Evolutionary conservation across 2,888 invertebrate species (phyloP), one percentile per base, ranked within the genome.

Genomic region (Tenthredo livida): DNA sequence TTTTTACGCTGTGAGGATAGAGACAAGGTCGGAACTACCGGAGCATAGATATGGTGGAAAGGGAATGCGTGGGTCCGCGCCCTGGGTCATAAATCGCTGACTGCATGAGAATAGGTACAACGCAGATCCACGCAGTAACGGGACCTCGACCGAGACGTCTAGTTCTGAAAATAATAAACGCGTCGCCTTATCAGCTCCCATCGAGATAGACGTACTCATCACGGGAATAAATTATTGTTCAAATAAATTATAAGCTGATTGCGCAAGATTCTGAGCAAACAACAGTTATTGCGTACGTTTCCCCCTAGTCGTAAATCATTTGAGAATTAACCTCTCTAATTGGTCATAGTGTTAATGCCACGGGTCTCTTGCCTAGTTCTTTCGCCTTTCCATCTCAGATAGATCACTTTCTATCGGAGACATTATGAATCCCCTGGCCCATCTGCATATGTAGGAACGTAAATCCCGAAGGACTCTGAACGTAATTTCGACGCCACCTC

Each of bases 291-390:
- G 29, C 67, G 50, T n/a, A 67, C 83, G 67, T 80, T 85, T 84
- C 85, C 84, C 72, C 84, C 78, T 58, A 87, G 86, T 86, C 89
- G 88, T 92, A 91, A 92, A 92, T 92, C 92, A 92, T 86, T 88
- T 85, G 86, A 86, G 89, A 90, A 90, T 89, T 90, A 90, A 91
- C 89, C 90, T 88, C 87, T 87, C 88, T 90, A 92, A 92, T 92
- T 91, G 90, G 86, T 85, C 85, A 75, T 87, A 86, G 87, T 84
- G 88, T 88, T 85, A 33, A 80, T 67, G 65, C 65, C 84, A 54
- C 50, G 80, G 21, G 85, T 61, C 21, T 25, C 43, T 67, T 50
- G 33, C 12, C 67, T 47, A 17, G 83, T 40, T 65, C 50, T 61
- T 40, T 61, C 40, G 9, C 61, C 61, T 61, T 10, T 21, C 21